Evolutionary conservation across 2,888 invertebrate species (phyloP).

Genomic region (Bellardia pandia): DNA sequence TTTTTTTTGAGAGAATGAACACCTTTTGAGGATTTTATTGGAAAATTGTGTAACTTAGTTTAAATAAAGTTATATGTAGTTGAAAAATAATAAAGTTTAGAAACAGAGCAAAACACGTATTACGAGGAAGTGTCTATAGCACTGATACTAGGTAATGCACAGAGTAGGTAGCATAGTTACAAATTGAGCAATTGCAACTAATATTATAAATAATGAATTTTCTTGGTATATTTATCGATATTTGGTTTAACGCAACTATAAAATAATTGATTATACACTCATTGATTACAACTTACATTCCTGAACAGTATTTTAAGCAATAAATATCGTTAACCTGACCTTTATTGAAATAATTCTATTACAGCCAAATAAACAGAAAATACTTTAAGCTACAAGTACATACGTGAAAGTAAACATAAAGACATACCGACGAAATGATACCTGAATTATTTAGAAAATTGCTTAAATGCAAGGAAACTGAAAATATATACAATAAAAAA

Average conservation of each 20-base stretch:
- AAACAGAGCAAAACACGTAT: too few species aligned
- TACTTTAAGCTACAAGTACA: constrained; percentile 20
- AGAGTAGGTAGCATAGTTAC: too few species aligned
- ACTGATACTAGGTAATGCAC: too few species aligned
- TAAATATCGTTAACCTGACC: constrained; percentile 37
- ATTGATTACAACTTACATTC: constrained; percentile 15
- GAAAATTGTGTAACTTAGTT: background rate
- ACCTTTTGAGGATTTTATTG: background rate
- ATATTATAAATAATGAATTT: too few species aligned
- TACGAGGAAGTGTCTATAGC: too few species aligned
- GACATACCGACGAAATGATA: constrained; percentile 38
- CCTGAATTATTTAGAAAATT: constrained; percentile 65
- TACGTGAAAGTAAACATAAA: constrained; percentile 52
- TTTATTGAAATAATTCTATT: constrained; percentile 40
- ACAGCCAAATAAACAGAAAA: constrained; percentile 3
- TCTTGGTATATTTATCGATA: too few species aligned
- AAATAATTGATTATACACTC: constrained; percentile 9
- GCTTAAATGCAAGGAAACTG: constrained; percentile 59
- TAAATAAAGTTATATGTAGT: too few species aligned
- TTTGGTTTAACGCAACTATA: background rate
- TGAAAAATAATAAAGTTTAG: too few species aligned
- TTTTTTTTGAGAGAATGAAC: background rate
- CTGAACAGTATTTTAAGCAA: background rate
- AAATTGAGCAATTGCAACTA: too few species aligned
- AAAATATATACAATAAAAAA: constrained; percentile 41